Evolutionary conservation across 2,113 vertebrate genomes (phyloP).

Genomic region (Bubo scandiacus): DNA sequence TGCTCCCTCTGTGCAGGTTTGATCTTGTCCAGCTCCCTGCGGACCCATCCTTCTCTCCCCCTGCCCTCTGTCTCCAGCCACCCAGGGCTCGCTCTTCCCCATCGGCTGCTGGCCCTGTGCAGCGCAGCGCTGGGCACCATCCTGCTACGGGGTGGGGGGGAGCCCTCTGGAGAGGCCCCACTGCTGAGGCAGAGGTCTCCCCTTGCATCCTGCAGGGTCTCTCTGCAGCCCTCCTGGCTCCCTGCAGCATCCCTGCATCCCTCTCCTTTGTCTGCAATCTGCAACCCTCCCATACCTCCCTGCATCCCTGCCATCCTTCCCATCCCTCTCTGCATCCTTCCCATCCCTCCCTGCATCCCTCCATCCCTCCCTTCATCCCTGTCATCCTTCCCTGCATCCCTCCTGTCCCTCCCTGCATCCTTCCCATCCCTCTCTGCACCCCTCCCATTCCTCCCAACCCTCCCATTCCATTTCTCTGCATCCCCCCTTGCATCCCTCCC

Average conservation of each 20-base stretch:
- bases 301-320: background rate
- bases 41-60: background rate
- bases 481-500: background rate
- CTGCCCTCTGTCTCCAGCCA: background rate
- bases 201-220: background rate
- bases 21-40: background rate
- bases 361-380: no score
- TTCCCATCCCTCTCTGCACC: background rate
- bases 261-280: background rate
- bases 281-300: background rate
- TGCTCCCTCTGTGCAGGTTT: background rate
- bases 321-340: background rate
- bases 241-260: background rate
- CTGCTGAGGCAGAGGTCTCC: background rate
- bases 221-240: background rate
- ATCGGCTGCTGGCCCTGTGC: rapidly evolving
- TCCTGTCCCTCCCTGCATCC: background rate
- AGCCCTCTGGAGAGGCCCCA: background rate
- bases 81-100: background rate
- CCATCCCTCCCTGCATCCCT: no score
- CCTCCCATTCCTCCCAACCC: background rate
- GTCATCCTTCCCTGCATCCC: background rate
- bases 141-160: rapidly evolving
- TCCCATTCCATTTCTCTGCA: background rate
- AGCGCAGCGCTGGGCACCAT: background rate